A percentile compares a stretch with the other conserved stretches of the same genome.
These are phyloP conservation scores for Lepidurus packardi DNA, from an alignment of 1,140 invertebrate genomes.

Conservation along the genomic window DNA sequence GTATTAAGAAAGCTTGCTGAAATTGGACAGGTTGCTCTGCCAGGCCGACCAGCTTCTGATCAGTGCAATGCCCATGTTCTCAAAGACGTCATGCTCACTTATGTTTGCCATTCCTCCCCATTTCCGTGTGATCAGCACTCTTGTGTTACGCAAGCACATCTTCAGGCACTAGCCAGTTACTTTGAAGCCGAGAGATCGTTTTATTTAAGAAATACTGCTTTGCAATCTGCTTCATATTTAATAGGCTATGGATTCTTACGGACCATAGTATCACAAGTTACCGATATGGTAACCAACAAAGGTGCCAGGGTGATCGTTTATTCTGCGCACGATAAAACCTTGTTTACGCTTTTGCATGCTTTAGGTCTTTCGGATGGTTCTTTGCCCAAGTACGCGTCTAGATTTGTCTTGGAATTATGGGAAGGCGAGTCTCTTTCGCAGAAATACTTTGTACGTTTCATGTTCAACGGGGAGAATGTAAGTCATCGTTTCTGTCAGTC, in stretches of 20 bases:
- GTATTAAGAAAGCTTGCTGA: background rate
- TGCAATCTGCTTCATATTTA: background rate
- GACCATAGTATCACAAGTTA: background rate
- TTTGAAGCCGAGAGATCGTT: background rate
- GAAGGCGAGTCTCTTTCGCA: background rate
- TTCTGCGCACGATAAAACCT: background rate
- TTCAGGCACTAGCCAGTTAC: background rate
- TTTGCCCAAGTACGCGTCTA: background rate
- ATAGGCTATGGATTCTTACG: background rate
- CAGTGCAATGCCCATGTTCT: background rate
- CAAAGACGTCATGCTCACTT: background rate
- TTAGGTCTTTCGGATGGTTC: background rate
- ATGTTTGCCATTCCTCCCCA: background rate
- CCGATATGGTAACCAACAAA: background rate
- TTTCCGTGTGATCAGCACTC: background rate
- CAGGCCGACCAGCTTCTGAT: background rate
- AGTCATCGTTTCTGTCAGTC: background rate
- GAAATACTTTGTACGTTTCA: background rate
- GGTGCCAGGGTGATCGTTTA: background rate
- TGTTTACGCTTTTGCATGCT: background rate
- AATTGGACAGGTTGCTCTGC: conserved; percentile 1
- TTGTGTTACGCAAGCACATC: background rate
- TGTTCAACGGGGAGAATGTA: background rate
- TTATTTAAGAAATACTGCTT: background rate
- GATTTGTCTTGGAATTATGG: background rate